Evolutionary conservation across 2,888 invertebrate species (phyloP), one percentile per base, ranked within the genome.

Genomic region (Itoplectis maculator): DNA sequence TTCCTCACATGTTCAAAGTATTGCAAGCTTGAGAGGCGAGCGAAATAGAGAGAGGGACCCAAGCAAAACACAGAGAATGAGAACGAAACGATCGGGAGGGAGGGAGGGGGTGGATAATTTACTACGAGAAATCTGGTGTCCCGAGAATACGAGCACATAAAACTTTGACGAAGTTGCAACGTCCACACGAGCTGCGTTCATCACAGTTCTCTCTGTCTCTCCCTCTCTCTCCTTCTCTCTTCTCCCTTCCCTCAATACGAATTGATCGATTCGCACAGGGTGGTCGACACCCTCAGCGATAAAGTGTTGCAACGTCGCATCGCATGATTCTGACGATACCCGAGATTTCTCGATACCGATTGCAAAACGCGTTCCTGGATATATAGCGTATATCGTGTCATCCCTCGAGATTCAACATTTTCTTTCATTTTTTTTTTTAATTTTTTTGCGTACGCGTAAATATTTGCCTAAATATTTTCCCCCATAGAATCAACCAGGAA

Each of bases 161-260:
- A 73, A 81, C 77, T 73, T 81, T 74, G 69, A 78, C 74, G 69
- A 81, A 78, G 81, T 78, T 78, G 72, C 54, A 51, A 72, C 76
- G 72, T 73, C 77, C 70, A 8, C 45, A 13, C 29, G 35, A 29
- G 56, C 35, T 59, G 35, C 29, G 56, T 59, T 35, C 11, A 35
- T 59, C 45, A 18, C 49, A 0, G 18, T 11, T n/a, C 45, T 29
- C 35, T 37, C 35, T 51, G 3, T 54, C 11, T 29, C 29, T n/a
- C n/a, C n/a, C n/a, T n/a, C 45, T 29, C 35, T 37, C 35, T 51
- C 9, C 40, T 5, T 29, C 29, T 37, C 35, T 51, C 3, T 40
- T 4, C 15, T 18, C 37, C 37, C 63, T 66, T 61, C 18, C 56
- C 65, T 56, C 29, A 35, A 59, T 29, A 65, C 51, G 47, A 40